phyloP scores from a whole-genome alignment of 2,888 invertebrate species.

The Euproctis similis region DNA sequence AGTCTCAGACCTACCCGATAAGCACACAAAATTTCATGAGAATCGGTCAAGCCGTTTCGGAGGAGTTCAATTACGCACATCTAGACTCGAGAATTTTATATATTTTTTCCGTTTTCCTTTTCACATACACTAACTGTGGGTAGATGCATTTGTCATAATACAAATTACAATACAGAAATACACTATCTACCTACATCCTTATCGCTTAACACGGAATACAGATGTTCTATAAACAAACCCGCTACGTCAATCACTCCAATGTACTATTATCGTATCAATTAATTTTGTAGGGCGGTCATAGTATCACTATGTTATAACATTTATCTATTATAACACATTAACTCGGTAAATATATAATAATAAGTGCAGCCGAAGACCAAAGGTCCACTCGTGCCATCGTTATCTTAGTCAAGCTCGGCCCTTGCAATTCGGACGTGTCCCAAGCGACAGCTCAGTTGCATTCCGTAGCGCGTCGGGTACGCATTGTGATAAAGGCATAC shows the following conservation, averaged over 20 bases:
- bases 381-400: conserved; percentile 64
- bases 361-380: conserved; percentile 60
- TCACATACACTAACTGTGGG: too few relatives aligned
- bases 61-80: too few relatives aligned
- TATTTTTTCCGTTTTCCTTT: too few relatives aligned
- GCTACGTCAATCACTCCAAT: conserved; percentile 22
- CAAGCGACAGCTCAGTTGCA: too few relatives aligned
- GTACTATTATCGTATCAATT: conserved; percentile 51
- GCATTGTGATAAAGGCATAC: conserved; percentile 18
- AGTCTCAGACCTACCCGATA: too few relatives aligned
- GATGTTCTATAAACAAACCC: background rate
- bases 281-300: conserved; percentile 47
- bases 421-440: conserved; percentile 17
- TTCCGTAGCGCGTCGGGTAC: conserved; percentile 31
- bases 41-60: too few relatives aligned
- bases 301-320: conserved; percentile 45
- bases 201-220: background rate
- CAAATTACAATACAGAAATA: background rate
- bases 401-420: conserved; percentile 31
- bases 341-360: too few relatives aligned
- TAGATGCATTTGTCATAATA: too few relatives aligned
- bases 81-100: too few relatives aligned
- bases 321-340: conserved; percentile 53
- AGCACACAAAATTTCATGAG: too few relatives aligned
- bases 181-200: conserved; percentile 1